Evolutionary conservation across 35 echinoderm and acorn worm genomes (phyloP).

Genomic region (Strongylocentrotus purpuratus): DNA sequence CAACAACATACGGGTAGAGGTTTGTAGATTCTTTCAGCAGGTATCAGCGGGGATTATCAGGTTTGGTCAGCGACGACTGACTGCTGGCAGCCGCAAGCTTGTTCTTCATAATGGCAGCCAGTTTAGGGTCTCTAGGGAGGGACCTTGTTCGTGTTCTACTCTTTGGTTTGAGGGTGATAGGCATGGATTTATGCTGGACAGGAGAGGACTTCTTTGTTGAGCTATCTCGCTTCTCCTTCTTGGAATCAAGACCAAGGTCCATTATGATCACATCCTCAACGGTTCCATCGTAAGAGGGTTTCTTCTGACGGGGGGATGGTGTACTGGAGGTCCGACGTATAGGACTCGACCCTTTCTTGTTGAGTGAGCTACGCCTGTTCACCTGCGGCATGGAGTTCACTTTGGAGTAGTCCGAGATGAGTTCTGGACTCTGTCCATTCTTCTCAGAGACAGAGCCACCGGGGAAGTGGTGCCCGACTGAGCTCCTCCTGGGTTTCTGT

Average conservation of each 20-base stretch:
- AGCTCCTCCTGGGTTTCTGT: neutral
- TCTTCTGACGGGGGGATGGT: neutral
- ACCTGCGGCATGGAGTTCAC: constrained; percentile 22
- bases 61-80: neutral
- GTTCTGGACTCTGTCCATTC: neutral
- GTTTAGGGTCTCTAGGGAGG: constrained; percentile 41
- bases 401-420: neutral
- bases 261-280: constrained; percentile 6
- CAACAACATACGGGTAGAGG: neutral
- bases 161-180: constrained; percentile 72
- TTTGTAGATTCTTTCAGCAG: neutral
- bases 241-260: constrained; percentile 50
- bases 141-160: constrained; percentile 54
- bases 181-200: constrained; percentile 81
- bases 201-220: constrained; percentile 54
- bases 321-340: constrained; percentile 30
- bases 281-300: neutral
- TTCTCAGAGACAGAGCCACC: neutral
- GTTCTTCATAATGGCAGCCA: constrained; percentile 58
- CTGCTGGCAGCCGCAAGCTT: constrained; percentile 49
- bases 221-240: constrained; percentile 3
- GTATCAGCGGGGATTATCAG: neutral
- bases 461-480: neutral
- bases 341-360: neutral
- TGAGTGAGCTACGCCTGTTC: constrained; percentile 17